Conservation (phyloP, 2,797 vertebrate species). For the Cottoperca gobio region DNA sequence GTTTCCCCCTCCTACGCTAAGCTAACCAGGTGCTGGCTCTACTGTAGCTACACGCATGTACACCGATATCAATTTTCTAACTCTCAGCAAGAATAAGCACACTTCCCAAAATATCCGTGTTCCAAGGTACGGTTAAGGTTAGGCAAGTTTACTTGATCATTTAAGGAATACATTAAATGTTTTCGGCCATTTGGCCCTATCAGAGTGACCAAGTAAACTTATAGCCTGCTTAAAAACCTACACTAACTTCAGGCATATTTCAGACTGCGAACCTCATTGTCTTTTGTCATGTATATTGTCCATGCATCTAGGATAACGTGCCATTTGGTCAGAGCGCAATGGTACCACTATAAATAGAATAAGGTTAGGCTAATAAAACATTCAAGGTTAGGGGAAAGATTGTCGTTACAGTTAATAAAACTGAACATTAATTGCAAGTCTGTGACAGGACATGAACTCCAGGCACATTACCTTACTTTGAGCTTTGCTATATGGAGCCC, state of each 20-base stretch:
- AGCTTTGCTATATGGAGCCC: neutral
- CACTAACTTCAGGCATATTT: too few relatives aligned
- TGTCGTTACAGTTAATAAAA: neutral
- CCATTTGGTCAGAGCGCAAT: too few relatives aligned
- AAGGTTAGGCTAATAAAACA: neutral
- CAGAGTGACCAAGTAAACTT: too few relatives aligned
- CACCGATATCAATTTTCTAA: neutral
- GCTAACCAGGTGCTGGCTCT: neutral
- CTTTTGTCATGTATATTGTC: too few relatives aligned
- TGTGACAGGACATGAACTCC: neutral
- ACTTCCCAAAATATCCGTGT: neutral
- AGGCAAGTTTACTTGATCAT: neutral
- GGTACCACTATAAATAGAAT: too few relatives aligned
- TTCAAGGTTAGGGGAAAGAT: neutral
- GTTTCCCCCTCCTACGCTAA: neutral
- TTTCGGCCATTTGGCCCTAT: too few relatives aligned
- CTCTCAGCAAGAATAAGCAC: neutral
- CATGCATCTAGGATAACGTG: too few relatives aligned
- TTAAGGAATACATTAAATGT: too few relatives aligned
- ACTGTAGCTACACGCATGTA: neutral
- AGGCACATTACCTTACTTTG: neutral
- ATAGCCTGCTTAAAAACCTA: too few relatives aligned
- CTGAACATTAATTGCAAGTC: neutral
- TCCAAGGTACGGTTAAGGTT: neutral
- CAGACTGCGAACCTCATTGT: too few relatives aligned